phyloP scores from a whole-genome alignment of 92 coral and sea anemone genomes.

The Siderastrea radians region DNA sequence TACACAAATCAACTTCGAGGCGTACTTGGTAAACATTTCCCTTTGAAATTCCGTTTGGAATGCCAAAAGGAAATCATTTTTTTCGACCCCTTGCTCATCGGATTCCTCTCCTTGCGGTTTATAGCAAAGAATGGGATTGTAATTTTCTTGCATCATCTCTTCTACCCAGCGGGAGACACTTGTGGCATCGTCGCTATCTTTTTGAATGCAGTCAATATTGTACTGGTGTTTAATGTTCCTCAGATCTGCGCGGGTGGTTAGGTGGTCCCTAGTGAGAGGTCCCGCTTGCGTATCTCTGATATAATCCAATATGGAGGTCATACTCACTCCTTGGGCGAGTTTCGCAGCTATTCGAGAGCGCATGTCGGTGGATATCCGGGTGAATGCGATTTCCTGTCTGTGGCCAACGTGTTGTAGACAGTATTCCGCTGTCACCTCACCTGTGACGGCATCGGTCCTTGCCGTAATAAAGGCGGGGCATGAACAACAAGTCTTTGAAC shows the following conservation, averaged over 20 bases:
- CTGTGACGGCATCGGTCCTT: constrained; percentile 26
- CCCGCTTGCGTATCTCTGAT: constrained; percentile 6
- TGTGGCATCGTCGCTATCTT: constrained; percentile 25
- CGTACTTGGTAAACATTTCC: constrained; percentile 18
- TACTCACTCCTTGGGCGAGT: constrained; percentile 40
- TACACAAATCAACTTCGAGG: constrained; percentile 11
- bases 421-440: constrained; percentile 49
- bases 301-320: constrained; percentile 43
- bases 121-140: constrained; percentile 24
- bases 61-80: constrained; percentile 33
- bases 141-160: constrained; percentile 23
- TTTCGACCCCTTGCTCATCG: background rate
- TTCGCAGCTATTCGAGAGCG: constrained; percentile 28
- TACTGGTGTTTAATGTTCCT: constrained; percentile 31
- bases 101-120: constrained; percentile 19
- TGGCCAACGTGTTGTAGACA: constrained; percentile 56
- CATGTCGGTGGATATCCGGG: constrained; percentile 40
- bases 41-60: constrained; percentile 26
- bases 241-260: constrained; percentile 7
- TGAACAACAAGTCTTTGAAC: constrained; percentile 38
- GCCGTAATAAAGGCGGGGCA: constrained; percentile 54
- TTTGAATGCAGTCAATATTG: constrained; percentile 5
- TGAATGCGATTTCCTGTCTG: constrained; percentile 31
- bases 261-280: constrained; percentile 47
- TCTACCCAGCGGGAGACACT: constrained; percentile 39